Percentiles rank a stretch among this genome's conserved stretches.
These are phyloP conservation scores for Hylyphantes graminicola DNA, from an alignment of 1,140 invertebrate species.

Conservation along the genomic window DNA sequence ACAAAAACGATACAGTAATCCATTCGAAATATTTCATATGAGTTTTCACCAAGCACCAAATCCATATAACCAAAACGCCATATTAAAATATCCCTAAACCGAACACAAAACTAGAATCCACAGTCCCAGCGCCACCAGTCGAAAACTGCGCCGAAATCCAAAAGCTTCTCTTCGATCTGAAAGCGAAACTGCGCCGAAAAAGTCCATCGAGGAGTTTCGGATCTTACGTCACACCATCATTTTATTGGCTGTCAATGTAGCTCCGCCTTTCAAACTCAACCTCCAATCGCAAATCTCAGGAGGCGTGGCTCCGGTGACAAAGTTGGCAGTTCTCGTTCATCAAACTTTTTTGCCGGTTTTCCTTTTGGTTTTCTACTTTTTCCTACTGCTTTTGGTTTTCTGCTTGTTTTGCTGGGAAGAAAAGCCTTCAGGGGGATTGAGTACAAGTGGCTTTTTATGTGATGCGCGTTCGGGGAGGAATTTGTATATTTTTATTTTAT, in stretches of 20 bases:
- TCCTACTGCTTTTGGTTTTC: conserved; percentile 9
- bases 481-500: conserved; percentile 8
- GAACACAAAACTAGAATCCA: background rate
- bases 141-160: background rate
- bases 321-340: conserved; percentile 55
- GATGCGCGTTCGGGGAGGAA: conserved; percentile 43
- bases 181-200: background rate
- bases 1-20: too few species aligned
- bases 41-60: too few species aligned
- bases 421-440: background rate
- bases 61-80: too few species aligned
- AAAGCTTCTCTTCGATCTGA: background rate
- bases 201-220: conserved; percentile 31
- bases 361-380: conserved; percentile 1
- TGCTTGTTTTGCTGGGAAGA: conserved; percentile 10
- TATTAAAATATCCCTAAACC: background rate
- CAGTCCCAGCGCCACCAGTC: background rate
- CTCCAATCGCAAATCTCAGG: background rate
- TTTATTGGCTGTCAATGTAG: conserved; percentile 52
- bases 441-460: background rate
- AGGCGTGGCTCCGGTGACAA: conserved; percentile 41
- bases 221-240: conserved; percentile 41
- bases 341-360: background rate
- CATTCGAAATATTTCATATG: too few species aligned
- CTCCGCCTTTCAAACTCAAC: conserved; percentile 20